Evolutionary conservation across 1,140 invertebrate species (phyloP).

Genomic region (Ceratina calcarata): DNA sequence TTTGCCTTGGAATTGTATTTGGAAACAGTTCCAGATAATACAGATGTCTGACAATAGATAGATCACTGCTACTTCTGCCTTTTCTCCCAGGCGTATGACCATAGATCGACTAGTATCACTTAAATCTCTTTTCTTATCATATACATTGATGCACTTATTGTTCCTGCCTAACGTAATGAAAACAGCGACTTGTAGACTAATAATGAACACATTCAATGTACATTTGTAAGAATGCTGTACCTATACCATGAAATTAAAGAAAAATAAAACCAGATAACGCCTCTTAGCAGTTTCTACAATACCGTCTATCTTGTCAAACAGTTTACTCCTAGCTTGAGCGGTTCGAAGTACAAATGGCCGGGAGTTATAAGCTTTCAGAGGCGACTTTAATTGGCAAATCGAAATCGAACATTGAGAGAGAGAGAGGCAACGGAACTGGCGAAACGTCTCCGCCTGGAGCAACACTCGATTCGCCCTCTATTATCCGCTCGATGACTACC

Average conservation of each 20-base stretch:
- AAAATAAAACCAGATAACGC: background rate
- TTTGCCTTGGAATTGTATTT: too few relatives aligned
- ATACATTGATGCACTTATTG: too few relatives aligned
- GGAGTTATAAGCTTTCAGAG: background rate
- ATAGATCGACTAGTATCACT: background rate
- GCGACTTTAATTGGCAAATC: conserved; percentile 28
- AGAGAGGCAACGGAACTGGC: background rate
- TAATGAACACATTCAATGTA: too few relatives aligned
- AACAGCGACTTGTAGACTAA: too few relatives aligned
- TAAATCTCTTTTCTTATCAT: background rate
- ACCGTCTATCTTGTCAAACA: background rate
- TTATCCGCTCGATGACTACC: conserved; percentile 24
- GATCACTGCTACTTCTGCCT: too few relatives aligned
- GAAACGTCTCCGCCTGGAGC: conserved; percentile 30
- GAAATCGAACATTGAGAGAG: background rate
- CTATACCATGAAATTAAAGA: background rate
- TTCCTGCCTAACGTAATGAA: too few relatives aligned
- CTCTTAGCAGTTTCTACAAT: background rate
- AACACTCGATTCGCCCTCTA: conserved; percentile 29
- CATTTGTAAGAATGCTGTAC: too few relatives aligned
- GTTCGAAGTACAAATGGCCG: background rate
- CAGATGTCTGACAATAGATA: background rate
- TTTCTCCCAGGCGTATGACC: too few relatives aligned
- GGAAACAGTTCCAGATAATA: background rate
- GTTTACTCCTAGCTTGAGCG: background rate